phyloP scores from a whole-genome alignment of 1,140 invertebrate species.

The Drosophila obscura region DNA sequence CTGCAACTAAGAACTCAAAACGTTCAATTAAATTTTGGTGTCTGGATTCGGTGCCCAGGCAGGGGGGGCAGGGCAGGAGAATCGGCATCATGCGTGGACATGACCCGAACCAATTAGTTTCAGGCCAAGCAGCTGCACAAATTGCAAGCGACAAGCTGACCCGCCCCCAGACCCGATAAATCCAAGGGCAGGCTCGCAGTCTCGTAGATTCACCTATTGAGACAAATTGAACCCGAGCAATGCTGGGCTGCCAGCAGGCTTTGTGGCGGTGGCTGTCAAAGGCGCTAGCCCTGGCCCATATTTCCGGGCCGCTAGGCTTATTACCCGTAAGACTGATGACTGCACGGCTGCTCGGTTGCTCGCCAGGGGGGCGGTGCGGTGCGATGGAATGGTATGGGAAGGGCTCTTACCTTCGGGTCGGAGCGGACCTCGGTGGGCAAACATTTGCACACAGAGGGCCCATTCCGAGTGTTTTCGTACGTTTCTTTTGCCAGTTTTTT shows the following conservation, averaged over 20 bases:
- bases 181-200: constrained; percentile 7
- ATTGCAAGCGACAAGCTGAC: constrained; percentile 45
- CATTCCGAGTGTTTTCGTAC: constrained; percentile 43
- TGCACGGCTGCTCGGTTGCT: not conserved
- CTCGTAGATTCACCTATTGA: not conserved
- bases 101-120: constrained; percentile 43
- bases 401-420: constrained; percentile 16
- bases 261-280: constrained; percentile 39
- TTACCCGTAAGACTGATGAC: constrained; percentile 53
- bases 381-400: not conserved
- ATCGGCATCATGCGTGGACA: constrained; percentile 11
- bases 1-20: too few relatives aligned
- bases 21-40: too few relatives aligned
- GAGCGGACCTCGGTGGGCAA: constrained; percentile 36
- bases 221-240: constrained; percentile 34
- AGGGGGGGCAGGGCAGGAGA: too few relatives aligned
- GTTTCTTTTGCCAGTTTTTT: constrained; percentile 45
- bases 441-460: constrained; percentile 65
- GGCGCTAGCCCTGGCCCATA: constrained; percentile 48
- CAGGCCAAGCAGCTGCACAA: constrained; percentile 42
- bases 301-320: constrained; percentile 51
- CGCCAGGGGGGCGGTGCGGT: too few relatives aligned
- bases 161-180: constrained; percentile 40
- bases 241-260: constrained; percentile 14
- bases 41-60: too few relatives aligned